Evolutionary conservation across 2,888 invertebrate species (phyloP).

Genomic region (Rotaria sp.): DNA sequence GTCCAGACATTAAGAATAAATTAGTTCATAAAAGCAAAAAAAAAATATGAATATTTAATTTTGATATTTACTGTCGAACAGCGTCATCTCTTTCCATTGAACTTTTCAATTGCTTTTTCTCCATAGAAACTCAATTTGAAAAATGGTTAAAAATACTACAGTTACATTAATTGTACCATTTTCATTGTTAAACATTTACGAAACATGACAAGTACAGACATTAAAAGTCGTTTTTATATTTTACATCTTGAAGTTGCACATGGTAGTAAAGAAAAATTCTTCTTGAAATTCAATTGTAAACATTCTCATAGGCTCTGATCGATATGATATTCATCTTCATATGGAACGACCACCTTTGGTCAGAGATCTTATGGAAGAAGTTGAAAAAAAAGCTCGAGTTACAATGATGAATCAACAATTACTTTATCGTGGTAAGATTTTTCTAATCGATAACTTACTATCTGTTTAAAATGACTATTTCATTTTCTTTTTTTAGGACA

Average conservation of each 20-base stretch:
- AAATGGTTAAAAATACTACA: neutral
- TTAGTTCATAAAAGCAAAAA: neutral
- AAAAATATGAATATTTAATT: neutral
- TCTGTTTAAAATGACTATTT: neutral
- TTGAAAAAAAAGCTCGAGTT: conserved; percentile 36
- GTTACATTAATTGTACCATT: neutral
- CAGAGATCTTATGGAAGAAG: conserved; percentile 30
- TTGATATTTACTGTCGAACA: neutral
- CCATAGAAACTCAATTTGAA: neutral
- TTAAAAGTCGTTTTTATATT: neutral
- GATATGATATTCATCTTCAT: conserved; percentile 34
- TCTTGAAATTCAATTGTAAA: neutral
- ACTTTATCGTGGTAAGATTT: conserved; percentile 22
- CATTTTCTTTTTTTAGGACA: neutral
- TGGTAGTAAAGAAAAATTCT: neutral
- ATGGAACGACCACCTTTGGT: conserved; percentile 33
- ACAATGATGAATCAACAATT: conserved; percentile 31
- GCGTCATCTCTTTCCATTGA: neutral
- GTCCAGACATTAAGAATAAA: neutral
- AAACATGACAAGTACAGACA: neutral
- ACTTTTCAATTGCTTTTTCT: neutral
- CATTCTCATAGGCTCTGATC: conserved; percentile 23
- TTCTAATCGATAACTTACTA: too few species aligned
- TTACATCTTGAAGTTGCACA: neutral
- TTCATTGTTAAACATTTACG: neutral